A percentile compares a stretch with the other conserved stretches of the same genome.
phyloP scores from a whole-genome alignment of 2,888 invertebrate species.

The Dicycla oo region DNA sequence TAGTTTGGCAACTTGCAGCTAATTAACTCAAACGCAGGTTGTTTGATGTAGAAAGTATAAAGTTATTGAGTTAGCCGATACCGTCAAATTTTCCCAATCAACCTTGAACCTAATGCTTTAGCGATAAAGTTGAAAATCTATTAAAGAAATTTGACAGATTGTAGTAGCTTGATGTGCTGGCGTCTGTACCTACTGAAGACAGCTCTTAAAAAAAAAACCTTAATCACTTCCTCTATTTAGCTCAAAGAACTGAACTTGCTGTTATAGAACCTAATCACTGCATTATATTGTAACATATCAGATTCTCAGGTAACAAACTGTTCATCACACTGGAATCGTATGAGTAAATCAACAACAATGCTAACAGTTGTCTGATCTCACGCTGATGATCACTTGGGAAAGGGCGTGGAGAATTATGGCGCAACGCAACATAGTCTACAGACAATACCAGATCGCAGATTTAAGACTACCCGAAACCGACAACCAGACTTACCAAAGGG shows the following conservation, averaged over 20 bases:
- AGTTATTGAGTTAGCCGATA: not conserved
- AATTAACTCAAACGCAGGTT: no score
- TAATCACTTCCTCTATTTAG: not conserved
- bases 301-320: not conserved
- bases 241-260: not conserved
- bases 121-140: no score
- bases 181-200: no score
- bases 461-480: not conserved
- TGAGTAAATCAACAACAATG: conserved; percentile 7
- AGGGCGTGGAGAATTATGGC: not conserved
- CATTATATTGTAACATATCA: not conserved
- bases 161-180: no score
- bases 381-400: not conserved
- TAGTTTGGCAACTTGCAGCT: not conserved
- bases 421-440: not conserved
- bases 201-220: not conserved
- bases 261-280: no score
- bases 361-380: conserved; percentile 21
- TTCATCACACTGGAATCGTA: not conserved
- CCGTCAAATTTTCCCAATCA: no score
- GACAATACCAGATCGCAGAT: not conserved
- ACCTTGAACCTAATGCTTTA: no score
- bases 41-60: not conserved
- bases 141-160: no score
- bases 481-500: not conserved